Percentiles rank a stretch among this genome's conserved stretches.
phyloP scores from a whole-genome alignment of 2,888 invertebrate genomes.

The Trachelus stipa region DNA sequence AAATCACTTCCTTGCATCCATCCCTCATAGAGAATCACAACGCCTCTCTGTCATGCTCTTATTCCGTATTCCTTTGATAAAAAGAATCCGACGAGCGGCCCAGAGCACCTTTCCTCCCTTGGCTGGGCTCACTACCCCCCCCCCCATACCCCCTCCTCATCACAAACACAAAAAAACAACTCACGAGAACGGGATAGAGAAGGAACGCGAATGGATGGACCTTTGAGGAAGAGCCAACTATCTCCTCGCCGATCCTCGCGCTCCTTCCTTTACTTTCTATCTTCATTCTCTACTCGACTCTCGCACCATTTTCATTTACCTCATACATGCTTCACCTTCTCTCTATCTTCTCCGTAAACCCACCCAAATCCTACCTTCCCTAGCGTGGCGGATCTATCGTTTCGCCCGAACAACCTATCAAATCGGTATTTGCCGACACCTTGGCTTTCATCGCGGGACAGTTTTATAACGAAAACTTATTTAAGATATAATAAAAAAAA shows the following conservation, averaged over 20 bases:
- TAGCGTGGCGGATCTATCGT: slow-evolving; percentile 48
- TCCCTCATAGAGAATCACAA: not conserved
- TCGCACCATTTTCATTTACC: not conserved
- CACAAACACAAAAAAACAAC: slow-evolving; percentile 19
- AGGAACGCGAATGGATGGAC: not conserved
- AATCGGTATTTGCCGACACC: slow-evolving; percentile 61
- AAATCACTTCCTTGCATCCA: not conserved
- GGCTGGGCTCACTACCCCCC: slow-evolving; percentile 4
- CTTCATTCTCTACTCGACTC: not conserved
- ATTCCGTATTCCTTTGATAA: not conserved
- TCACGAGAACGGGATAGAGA: not conserved
- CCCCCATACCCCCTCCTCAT: slow-evolving; percentile 9
- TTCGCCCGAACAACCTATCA: slow-evolving; percentile 49
- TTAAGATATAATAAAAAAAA: slow-evolving; percentile 62
- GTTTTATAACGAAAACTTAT: slow-evolving; percentile 64
- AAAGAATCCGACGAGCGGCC: not conserved
- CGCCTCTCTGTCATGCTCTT: not conserved
- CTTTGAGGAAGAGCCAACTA: not conserved
- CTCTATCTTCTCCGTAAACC: not conserved
- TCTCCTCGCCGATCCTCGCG: not conserved
- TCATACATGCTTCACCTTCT: not conserved
- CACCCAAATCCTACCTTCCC: slow-evolving; percentile 5
- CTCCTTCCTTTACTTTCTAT: not conserved
- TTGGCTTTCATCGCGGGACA: slow-evolving; percentile 60
- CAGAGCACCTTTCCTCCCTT: not conserved